Evolutionary conservation across 2,888 invertebrate genomes (phyloP), one percentile per base, ranked within the genome.

Genomic region (Tromatobia lineatoria): DNA sequence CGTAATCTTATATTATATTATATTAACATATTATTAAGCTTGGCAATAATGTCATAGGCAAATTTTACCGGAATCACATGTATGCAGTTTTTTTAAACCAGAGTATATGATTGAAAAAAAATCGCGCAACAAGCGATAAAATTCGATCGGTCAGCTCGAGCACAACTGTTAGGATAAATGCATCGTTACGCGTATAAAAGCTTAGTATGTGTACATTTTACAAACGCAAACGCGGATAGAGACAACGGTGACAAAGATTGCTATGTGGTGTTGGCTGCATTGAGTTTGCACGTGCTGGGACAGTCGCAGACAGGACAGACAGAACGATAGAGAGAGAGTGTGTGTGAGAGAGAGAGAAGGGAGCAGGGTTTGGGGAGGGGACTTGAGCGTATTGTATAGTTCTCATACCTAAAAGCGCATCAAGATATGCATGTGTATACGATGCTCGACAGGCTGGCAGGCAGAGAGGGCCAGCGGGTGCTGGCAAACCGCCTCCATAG

Each of bases 371-470:
- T 45, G 47, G 57, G 61, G 29, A 29, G 52, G 59, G 52, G n/a
- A 42, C 6, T 11, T 45, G 47, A 64, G 61, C 76, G 18, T 38
- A 73, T 66, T 82, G 77, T 73, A n/a, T n/a, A 73, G 81, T 80
- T 69, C 69, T 76, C 80, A 73, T 77, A 82, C 81, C 87, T 84
- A 85, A 86, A 87, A 87, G 85, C 84, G 81, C 86, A 86, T 84
- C 86, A 78, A 82, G 83, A 85, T 83, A 85, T 83, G 84, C 87
- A 59, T 75, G 82, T 82, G 84, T 76, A 76, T 80, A 83, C 73
- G 29, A 59, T 13, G 69, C 74, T 77, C 80, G 84, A 84, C 81
- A 85, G 82, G 82, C 76, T 38, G 45, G 50, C 47, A n/a, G 47
- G n/a, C 73, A 47, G 66, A 42, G 59, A 69, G 25, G 52, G 70